Base-by-base conservation (phyloP, 2,888 invertebrate genomes). In the Plemyria rubiginata region DNA sequence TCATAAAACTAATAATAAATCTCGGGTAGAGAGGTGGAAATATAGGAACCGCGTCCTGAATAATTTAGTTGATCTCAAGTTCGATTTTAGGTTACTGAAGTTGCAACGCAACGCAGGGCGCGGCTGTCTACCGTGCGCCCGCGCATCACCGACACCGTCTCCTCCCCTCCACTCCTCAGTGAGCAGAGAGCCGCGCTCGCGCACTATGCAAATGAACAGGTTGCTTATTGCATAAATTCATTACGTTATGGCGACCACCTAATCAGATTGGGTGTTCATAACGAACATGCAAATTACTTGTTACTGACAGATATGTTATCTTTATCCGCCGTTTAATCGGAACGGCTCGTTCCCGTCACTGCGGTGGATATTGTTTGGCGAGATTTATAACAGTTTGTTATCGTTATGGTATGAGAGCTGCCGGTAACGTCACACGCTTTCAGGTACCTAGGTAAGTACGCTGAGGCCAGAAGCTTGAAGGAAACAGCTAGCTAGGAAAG, bases 181-280 rank as follows among this genome's bases (percentile, higher is more conserved):
- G 53, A 12, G 28, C 12, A n/a, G n/a, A n/a, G n/a, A n/a, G n/a
- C n/a, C n/a, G 40, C 38, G 7, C 49, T 32, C 22, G 32, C 12
- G 38, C 62, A 9, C 6, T 54, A 54, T 62, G 62, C 13, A 49
- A 58, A 58, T 45, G 22, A 41, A 29, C 46, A 13, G 53, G 32
- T 32, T 58, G 54, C 54, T 45, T 48, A 52, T 32, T 58, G 54
- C 54, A 50, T 48, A 52, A 57, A 57, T 54, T 54, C 50, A 62
- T 57, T 62, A 54, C n/a, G 29, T 49, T 49, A 49, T 22, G 46
- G 49, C 49, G 32, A 12, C 62, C 40, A 46, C 59, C 55, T 54
- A 58, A 62, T 55, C 62, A 52, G 45, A 46, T 45, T 22, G 46
- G 48, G 48, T 48, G 41, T 55, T 48, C 40, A 59, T 52, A 59